Conservation (phyloP, 2,888 invertebrate species). For the Heliconius sara region DNA sequence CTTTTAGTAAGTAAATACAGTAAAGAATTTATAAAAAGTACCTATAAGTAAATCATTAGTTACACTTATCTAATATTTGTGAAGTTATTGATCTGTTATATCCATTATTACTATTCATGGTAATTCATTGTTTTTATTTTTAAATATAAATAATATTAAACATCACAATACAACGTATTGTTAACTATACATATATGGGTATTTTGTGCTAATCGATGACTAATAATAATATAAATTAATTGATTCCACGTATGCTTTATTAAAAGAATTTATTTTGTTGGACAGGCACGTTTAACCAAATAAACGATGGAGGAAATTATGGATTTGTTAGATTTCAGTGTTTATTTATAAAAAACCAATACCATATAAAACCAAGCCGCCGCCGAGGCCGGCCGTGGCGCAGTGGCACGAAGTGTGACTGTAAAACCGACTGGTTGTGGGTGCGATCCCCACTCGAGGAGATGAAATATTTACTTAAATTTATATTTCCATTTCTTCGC, state of each 20-base stretch:
- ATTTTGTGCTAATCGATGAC: slow-evolving; percentile 14
- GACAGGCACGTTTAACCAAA: not conserved
- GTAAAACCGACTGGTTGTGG: no score
- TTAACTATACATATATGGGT: not conserved
- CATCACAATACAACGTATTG: not conserved
- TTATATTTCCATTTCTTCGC: no score
- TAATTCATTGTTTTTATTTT: not conserved
- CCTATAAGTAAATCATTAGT: no score
- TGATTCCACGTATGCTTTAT: not conserved
- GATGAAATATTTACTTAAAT: no score
- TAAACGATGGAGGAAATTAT: not conserved
- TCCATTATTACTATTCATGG: not conserved
- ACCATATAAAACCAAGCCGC: not conserved
- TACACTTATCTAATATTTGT: no score
- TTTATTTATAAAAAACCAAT: not conserved
- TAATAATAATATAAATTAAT: slow-evolving; percentile 2
- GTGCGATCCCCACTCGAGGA: no score
- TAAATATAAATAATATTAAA: not conserved
- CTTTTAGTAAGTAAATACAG: no score
- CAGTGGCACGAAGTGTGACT: no score
- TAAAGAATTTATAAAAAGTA: no score
- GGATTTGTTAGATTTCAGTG: not conserved
- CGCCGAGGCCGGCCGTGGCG: no score
- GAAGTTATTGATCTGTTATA: not conserved
- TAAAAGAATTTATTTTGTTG: not conserved